phyloP scores from a whole-genome alignment of 1,140 invertebrate genomes.

The Formica selysi region DNA sequence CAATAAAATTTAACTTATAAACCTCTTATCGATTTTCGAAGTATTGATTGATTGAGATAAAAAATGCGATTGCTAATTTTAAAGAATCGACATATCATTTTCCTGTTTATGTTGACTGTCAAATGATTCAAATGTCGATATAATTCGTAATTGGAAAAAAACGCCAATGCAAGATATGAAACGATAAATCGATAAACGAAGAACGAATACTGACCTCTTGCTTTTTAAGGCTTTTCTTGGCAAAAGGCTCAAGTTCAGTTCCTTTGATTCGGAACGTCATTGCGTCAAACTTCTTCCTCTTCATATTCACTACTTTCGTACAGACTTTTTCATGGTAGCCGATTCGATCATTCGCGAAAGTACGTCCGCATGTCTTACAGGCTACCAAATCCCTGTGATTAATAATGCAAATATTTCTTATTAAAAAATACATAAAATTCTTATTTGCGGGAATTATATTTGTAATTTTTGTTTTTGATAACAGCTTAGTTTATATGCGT shows the following conservation, averaged over 20 bases:
- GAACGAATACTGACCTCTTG: conserved; percentile 76
- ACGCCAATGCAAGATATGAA: neutral
- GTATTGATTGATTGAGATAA: neutral
- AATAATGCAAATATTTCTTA: conserved; percentile 12
- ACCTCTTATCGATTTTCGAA: neutral
- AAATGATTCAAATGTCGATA: neutral
- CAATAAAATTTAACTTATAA: neutral
- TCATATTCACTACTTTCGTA: conserved; percentile 90
- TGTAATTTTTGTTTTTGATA: neutral
- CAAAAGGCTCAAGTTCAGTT: conserved; percentile 94
- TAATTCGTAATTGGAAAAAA: neutral
- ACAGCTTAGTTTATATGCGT: too few relatives aligned
- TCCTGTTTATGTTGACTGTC: neutral
- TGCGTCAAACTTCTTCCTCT: conserved; percentile 95
- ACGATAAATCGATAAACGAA: neutral
- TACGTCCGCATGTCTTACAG: conserved; percentile 90
- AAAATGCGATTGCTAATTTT: neutral
- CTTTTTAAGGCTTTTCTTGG: conserved; percentile 83
- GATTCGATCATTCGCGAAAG: conserved; percentile 93
- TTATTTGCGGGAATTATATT: too few relatives aligned
- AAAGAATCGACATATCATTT: neutral
- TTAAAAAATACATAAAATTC: neutral
- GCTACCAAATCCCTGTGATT: conserved; percentile 83
- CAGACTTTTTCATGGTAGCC: conserved; percentile 94
- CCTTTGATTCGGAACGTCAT: conserved; percentile 94